Evolutionary conservation across 2,113 vertebrate genomes (phyloP), one percentile per base, ranked within the genome.

Genomic region (Trinectes maculatus): DNA sequence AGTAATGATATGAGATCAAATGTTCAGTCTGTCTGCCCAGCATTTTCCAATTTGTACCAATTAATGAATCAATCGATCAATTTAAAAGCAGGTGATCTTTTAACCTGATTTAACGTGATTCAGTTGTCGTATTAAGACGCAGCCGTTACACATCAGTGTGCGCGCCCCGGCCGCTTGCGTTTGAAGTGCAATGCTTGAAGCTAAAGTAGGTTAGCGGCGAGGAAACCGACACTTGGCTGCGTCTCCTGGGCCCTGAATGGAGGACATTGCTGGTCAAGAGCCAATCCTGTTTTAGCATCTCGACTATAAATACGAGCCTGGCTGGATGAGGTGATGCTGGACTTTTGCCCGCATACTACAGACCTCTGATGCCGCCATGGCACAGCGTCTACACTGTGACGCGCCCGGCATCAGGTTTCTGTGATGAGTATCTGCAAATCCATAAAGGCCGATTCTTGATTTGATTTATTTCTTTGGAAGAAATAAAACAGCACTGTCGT

Each of bases 241-340:
- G 74, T 84, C 86, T 79, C 82, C 26, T 40, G 86, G 85, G 85
- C 46, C 49, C 77, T 80, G 86, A 84, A 85, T 87, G 81, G 89
- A 87, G 82, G 82, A 83, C 87, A 73, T 85, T 84, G 84, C 90
- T 92, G 90, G 87, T 87, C 75, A 58, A 57, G 68, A 82, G 90
- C 92, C 92, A 93, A 57, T 89, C 86, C 87, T 54, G 68, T 85
- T 87, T 93, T 90, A 91, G 88, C 66, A 69, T 79, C 83, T 65
- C 57, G 62, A 71, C 89, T 91, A 90, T 92, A 92, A 91, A 92
- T 93, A 91, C 55, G 85, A 87, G 81, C 60, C 79, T 73, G 63
- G 55, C 79, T 92, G 82, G 91, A 91, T 92, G 91, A 90, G 86
- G 87, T 48, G 82, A 87, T 65, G 66, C 78, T 92, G 89, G 87